Conservation (phyloP, 1,140 invertebrate genomes). For the Neuroterus valhalla region DNA sequence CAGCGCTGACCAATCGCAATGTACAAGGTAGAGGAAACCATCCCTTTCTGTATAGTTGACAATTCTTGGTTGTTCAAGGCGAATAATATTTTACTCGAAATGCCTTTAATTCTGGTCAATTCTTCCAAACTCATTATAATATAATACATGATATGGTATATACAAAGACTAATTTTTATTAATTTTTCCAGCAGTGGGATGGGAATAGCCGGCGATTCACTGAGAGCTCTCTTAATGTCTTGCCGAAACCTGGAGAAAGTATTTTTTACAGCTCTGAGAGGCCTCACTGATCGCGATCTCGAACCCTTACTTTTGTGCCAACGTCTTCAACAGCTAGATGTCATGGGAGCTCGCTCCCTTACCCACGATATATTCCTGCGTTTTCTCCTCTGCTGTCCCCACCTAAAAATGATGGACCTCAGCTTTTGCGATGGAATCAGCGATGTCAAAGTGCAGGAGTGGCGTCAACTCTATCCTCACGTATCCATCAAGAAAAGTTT, state of each 20-base stretch:
- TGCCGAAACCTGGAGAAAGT: conserved; percentile 84
- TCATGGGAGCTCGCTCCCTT: conserved; percentile 86
- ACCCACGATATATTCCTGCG: conserved; percentile 81
- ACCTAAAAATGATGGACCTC: conserved; percentile 86
- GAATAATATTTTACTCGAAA: too few species aligned
- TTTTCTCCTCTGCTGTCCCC: conserved; percentile 75
- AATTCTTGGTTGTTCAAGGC: too few species aligned
- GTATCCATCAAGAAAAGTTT: conserved; percentile 79
- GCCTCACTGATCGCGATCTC: conserved; percentile 85
- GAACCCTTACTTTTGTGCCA: conserved; percentile 81
- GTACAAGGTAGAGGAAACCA: too few species aligned
- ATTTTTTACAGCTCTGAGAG: conserved; percentile 85
- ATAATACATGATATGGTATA: too few species aligned
- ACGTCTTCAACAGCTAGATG: conserved; percentile 85
- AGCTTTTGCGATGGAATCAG: conserved; percentile 90
- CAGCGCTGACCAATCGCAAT: too few species aligned
- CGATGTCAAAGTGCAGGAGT: conserved; percentile 80
- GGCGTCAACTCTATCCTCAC: conserved; percentile 78
- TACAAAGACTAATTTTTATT: not conserved
- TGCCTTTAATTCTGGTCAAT: too few species aligned
- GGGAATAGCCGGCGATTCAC: conserved; percentile 73
- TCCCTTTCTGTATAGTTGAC: too few species aligned
- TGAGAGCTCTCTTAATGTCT: conserved; percentile 73
- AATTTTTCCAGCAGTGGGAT: conserved; percentile 68
- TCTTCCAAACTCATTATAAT: too few species aligned